Evolutionary conservation across 2,888 invertebrate genomes (phyloP), one percentile per base, ranked within the genome.

Genomic region (Diloba caeruleocephala): DNA sequence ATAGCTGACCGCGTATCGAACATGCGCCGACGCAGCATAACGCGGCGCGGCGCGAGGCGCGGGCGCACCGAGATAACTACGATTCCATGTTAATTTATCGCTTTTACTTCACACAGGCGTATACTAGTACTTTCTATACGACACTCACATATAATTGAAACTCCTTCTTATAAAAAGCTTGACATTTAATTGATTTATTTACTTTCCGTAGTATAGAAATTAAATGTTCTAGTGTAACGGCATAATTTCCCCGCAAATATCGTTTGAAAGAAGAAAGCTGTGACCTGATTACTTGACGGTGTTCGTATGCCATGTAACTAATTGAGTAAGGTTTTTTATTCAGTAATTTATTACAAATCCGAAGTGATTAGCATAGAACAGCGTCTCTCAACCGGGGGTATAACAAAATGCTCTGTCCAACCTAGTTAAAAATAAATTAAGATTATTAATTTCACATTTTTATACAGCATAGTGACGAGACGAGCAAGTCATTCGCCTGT

Each of bases 51-150:
- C 5, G 5, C 21, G 21, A n/a, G n/a, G 21, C 21, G 42, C 45
- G 21, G 45, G 23, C 62, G 42, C 53, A 53, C 50, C 42, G 45
- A 69, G 65, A 75, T 68, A 74, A 65, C 67, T 49, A 53, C 55
- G 55, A 62, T 67, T 64, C 58, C 68, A 68, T 72, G 68, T 67
- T 68, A 74, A 76, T 78, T 72, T 78, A 78, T 76, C 61, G 64
- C 53, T 53, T 59, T 61, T 61, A 65, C 60, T 41, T 43, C 54
- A 45, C 42, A 69, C 54, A 53, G 55, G 36, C 63, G 62, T 66
- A 67, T 59, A 74, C 64, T 48, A 50, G 37, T 32, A 72, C 70
- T 78, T 79, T 76, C 76, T 76, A 75, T 73, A 72, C 68, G 59
- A 62, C 65, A 71, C 67, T n/a, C n/a, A 77, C 49, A 44, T 56